Conservation (phyloP, 2,888 invertebrate genomes). For the Gandaritis pyraliata region DNA sequence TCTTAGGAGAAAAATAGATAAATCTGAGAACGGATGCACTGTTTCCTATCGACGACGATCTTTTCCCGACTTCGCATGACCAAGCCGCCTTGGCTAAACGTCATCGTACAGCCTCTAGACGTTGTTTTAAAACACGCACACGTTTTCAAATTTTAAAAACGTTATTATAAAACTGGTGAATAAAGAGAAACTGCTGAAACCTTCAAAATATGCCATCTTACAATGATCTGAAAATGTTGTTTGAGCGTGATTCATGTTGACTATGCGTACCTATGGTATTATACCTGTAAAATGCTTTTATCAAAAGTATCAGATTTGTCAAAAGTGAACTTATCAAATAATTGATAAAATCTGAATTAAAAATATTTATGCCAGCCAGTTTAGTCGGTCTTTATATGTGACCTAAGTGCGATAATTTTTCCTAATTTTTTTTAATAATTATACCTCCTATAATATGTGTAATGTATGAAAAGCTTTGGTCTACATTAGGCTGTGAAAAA, state of each 20-base stretch:
- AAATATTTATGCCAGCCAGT: neutral
- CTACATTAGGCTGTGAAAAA: neutral
- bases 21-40: slow-evolving; percentile 14
- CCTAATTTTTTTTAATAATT: neutral
- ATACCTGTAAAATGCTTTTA: neutral
- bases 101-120: slow-evolving; percentile 65
- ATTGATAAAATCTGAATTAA: neutral
- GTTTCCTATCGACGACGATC: slow-evolving; percentile 36
- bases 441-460: neutral
- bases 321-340: neutral
- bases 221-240: too few relatives aligned
- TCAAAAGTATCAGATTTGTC: neutral
- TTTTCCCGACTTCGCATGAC: slow-evolving; percentile 71
- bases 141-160: slow-evolving; percentile 11
- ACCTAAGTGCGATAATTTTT: neutral
- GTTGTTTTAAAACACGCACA: slow-evolving; percentile 16
- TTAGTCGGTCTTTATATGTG: neutral
- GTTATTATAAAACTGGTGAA: slow-evolving; percentile 4
- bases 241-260: neutral
- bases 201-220: neutral
- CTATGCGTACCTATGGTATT: neutral
- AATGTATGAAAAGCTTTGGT: neutral
- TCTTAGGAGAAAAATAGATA: slow-evolving; percentile 6
- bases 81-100: slow-evolving; percentile 69
- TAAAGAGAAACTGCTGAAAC: too few relatives aligned